Percentiles rank a stretch among this genome's conserved stretches.
These are phyloP conservation scores for Eolophus roseicapilla DNA, from an alignment of 2,113 vertebrate species.

Conservation along the genomic window DNA sequence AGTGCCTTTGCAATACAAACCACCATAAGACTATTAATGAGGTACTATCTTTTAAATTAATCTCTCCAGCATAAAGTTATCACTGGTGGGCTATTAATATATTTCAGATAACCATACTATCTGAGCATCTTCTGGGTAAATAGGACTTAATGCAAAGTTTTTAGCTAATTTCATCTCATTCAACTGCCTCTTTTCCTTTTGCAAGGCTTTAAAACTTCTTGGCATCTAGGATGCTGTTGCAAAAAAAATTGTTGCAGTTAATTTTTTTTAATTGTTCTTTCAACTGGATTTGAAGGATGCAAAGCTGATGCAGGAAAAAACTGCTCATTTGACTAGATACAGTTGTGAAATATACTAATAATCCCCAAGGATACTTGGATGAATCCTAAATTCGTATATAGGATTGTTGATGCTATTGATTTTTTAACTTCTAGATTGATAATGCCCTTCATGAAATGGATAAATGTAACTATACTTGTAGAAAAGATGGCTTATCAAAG, in stretches of 20 bases:
- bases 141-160: neutral
- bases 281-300: neutral
- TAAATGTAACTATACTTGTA: neutral
- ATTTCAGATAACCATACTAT: neutral
- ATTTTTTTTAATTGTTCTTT: neutral
- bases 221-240: neutral
- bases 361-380: neutral
- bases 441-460: neutral
- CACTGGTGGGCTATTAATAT: neutral
- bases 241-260: neutral
- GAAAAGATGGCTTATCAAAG: neutral
- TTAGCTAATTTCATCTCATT: neutral
- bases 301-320: neutral
- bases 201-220: neutral
- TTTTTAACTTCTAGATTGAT: neutral
- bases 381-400: neutral
- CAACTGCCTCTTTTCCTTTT: neutral
- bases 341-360: neutral
- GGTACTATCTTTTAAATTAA: constrained; percentile 12
- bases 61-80: neutral
- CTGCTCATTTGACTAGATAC: neutral
- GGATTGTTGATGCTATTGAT: neutral
- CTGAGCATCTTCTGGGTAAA: neutral
- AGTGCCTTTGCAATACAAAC: neutral
- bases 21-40: neutral